A percentile compares a stretch with the other conserved stretches of the same genome.
phyloP scores from a whole-genome alignment of 1,140 invertebrate genomes.

The Harlomillsia oculata region DNA sequence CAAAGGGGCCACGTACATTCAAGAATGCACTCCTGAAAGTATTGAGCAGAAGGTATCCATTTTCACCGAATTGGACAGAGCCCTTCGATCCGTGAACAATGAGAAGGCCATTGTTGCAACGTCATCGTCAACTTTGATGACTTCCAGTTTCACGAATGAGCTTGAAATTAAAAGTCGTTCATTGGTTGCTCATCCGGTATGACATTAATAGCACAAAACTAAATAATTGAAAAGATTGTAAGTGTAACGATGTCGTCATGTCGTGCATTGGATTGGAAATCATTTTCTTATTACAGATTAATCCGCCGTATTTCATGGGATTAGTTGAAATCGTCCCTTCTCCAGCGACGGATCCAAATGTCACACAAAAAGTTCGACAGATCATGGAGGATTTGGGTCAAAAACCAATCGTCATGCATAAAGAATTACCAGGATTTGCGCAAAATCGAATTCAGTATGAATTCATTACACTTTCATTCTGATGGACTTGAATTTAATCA shows the following conservation, averaged over 20 bases:
- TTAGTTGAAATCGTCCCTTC: conserved; percentile 88
- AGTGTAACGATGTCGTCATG: neutral
- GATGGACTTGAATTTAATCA: neutral
- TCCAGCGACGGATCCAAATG: conserved; percentile 69
- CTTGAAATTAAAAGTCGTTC: conserved; percentile 64
- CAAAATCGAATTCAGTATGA: conserved; percentile 81
- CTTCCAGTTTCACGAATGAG: conserved; percentile 65
- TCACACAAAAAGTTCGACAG: conserved; percentile 55
- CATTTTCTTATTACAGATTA: conserved; percentile 50
- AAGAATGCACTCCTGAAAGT: conserved; percentile 88
- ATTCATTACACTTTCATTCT: neutral
- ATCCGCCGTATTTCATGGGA: conserved; percentile 91
- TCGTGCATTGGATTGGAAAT: neutral
- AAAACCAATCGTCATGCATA: conserved; percentile 69
- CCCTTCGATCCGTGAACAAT: conserved; percentile 46
- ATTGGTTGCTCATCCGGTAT: conserved; percentile 77
- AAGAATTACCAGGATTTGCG: conserved; percentile 84
- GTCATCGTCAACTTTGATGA: conserved; percentile 80
- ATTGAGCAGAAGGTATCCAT: conserved; percentile 74
- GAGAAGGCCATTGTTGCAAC: conserved; percentile 69
- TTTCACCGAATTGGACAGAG: conserved; percentile 60
- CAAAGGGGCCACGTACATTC: conserved; percentile 62
- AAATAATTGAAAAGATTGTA: conserved; percentile 3
- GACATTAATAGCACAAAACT: neutral
- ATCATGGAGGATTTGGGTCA: conserved; percentile 85